Conservation (phyloP, 2,113 vertebrate genomes). For the Dolichotis patagonum region DNA sequence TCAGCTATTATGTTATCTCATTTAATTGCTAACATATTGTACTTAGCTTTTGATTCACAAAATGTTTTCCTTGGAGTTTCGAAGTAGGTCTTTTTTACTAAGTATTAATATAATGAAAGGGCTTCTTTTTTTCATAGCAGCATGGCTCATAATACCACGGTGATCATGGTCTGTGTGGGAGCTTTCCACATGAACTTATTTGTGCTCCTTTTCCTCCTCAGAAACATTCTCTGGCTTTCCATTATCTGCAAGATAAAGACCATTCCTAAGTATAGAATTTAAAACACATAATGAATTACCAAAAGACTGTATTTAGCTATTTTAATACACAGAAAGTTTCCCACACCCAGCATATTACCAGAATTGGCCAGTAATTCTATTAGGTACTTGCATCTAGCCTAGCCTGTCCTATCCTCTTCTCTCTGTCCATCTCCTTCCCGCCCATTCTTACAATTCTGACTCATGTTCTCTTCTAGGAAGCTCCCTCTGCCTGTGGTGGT, state of each 20-base stretch:
- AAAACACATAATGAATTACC: not conserved
- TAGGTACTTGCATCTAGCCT: not conserved
- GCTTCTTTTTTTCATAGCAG: conserved; percentile 14
- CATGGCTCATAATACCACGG: not conserved
- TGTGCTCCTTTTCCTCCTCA: not conserved
- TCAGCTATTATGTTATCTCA: conserved; percentile 76
- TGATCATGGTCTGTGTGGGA: not conserved
- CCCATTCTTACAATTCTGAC: not conserved
- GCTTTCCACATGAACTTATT: conserved; percentile 40
- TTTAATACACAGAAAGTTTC: not conserved
- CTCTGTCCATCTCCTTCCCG: not conserved
- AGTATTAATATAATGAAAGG: conserved; percentile 73
- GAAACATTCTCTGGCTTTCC: conserved; percentile 16
- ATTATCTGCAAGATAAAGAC: conserved; percentile 16
- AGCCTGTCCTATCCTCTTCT: not conserved
- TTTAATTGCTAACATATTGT: conserved; percentile 80
- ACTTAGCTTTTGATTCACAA: conserved; percentile 80
- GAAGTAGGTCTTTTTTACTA: conserved; percentile 73
- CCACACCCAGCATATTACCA: not conserved
- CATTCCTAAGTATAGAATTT: not conserved
- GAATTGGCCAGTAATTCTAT: not conserved
- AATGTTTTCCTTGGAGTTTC: conserved; percentile 80
- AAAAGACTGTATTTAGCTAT: not conserved
- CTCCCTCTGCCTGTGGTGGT: not conserved
- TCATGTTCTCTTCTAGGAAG: conserved; percentile 24